Evolutionary conservation across 2,113 vertebrate genomes (phyloP), one percentile per base, ranked within the genome.

Genomic region (Bambusicola thoracicus): DNA sequence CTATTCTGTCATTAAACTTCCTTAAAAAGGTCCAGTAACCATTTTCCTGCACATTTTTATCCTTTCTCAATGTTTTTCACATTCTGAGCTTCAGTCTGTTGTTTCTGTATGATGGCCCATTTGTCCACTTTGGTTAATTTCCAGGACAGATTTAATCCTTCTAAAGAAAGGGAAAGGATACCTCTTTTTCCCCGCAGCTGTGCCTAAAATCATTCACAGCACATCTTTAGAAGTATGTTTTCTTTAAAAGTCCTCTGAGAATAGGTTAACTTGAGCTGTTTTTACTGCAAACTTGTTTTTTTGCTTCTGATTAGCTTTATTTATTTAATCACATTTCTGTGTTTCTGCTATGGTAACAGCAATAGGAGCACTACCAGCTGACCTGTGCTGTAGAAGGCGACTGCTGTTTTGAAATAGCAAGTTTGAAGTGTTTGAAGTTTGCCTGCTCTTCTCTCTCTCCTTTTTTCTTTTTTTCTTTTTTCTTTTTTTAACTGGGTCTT

Each of bases 311-410:
- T 96, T 89, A 85, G n/a, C 58, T 90, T 93, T 95, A 94, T 95
- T 93, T 93, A 89, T 92, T 95, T 87, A 95, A 95, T 91, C 87
- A 74, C 91, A 81, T 87, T 93, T 95, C 83, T 93, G 55, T 80
- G 91, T 94, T 93, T 92, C 78, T 96, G 78, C 87, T 91, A 91
- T 94, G 81, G 94, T 62, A 93, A 95, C 78, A 92, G 75, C 70
- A 91, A 58, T 95, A 90, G 81, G 40, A 90, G 17, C 5, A 4
- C 55, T 59, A 82, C 22, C 46, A 94, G 75, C 67, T 93, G 87
- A 95, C 55, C 49, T 80, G 27, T 61, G 53, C 41, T 89, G 83
- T 38, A 83, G 59, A 83, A 87, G 38, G 65, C 46, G 9, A 62
- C 73, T 79, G 59, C 49, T 77, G 22, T 58, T 93, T 87, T 85